phyloP scores from a whole-genome alignment of 2,797 vertebrate species.

The Alfaro cultratus region DNA sequence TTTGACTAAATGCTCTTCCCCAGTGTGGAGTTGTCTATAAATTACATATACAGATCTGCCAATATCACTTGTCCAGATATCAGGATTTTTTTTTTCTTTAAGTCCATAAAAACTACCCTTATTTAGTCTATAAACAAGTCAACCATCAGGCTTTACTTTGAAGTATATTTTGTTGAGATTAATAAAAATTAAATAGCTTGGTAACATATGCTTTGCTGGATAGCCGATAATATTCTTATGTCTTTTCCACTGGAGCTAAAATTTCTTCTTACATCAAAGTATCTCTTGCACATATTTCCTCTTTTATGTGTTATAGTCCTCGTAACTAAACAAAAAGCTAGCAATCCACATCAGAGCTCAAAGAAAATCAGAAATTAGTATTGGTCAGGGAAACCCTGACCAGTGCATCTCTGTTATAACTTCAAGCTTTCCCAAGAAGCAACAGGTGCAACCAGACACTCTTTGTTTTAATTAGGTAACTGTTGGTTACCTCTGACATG shows the following conservation, averaged over 20 bases:
- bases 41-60: neutral
- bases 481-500: neutral
- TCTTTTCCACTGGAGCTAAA: neutral
- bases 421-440: neutral
- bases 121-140: neutral
- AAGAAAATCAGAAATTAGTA: neutral
- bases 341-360: neutral
- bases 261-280: neutral
- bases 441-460: neutral
- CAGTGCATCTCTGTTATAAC: neutral
- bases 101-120: neutral
- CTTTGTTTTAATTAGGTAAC: neutral
- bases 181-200: neutral
- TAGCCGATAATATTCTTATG: neutral
- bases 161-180: neutral
- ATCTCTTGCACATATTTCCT: neutral
- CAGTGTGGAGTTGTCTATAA: neutral
- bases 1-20: neutral
- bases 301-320: neutral
- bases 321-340: neutral
- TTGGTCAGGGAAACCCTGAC: neutral
- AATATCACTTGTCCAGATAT: neutral
- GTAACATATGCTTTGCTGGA: neutral
- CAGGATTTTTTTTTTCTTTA: neutral
- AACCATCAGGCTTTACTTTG: neutral